Evolutionary conservation across 1,140 invertebrate genomes (phyloP).

Genomic region (Polypedilum vanderplanki): DNA sequence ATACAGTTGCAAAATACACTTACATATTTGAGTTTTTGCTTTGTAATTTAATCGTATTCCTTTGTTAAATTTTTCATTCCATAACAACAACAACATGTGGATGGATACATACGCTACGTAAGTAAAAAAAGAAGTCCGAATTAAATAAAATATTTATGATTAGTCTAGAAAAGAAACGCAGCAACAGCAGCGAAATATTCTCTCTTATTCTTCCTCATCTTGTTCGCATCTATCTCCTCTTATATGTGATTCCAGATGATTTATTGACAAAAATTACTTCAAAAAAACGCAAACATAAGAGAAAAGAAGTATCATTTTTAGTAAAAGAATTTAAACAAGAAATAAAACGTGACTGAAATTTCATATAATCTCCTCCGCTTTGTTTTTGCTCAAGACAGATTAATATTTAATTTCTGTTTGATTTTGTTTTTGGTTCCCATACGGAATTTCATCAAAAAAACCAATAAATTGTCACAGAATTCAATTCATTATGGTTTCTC

Average conservation of each 20-base stretch:
- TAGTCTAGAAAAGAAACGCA: neutral
- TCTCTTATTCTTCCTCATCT: too few species aligned
- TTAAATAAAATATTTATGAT: conserved; percentile 20
- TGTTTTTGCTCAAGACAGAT: conserved; percentile 2
- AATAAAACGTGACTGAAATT: conserved; percentile 26
- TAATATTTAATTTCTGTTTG: conserved; percentile 26
- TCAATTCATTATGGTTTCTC: too few species aligned
- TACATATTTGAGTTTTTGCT: neutral
- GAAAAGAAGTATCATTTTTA: conserved; percentile 1
- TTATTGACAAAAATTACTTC: conserved; percentile 10
- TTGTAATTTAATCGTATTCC: conserved; percentile 5
- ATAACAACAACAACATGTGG: neutral
- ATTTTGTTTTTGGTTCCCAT: neutral
- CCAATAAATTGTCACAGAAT: too few species aligned
- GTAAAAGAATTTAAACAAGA: conserved; percentile 23
- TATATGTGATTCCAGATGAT: conserved; percentile 5
- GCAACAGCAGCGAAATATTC: too few species aligned
- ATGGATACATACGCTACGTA: neutral
- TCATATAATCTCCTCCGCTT: neutral
- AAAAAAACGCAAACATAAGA: neutral
- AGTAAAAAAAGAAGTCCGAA: conserved; percentile 16
- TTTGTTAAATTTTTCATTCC: neutral
- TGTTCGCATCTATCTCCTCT: too few species aligned
- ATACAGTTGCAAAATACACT: neutral
- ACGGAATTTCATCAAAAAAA: too few species aligned